Evolutionary conservation across 1,140 invertebrate genomes (phyloP).

Genomic region (Ganaspis sp.): DNA sequence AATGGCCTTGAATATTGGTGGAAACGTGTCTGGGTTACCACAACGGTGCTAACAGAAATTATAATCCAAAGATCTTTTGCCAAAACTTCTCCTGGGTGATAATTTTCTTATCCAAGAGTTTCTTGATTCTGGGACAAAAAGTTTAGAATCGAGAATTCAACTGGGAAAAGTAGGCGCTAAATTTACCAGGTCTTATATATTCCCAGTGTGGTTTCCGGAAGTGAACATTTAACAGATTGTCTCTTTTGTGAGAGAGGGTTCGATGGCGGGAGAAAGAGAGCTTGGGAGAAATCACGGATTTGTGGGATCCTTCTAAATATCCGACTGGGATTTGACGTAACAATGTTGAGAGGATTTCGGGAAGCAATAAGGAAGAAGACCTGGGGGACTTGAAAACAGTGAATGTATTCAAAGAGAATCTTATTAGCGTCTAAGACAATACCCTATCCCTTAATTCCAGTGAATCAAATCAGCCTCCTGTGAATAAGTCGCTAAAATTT

Average conservation of each 20-base stretch:
- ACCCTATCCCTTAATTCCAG: not conserved
- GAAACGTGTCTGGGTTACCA: not conserved
- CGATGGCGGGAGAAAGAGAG: not conserved
- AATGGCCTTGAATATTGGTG: not conserved
- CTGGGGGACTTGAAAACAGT: not conserved
- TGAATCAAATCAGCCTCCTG: not conserved
- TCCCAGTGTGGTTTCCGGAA: conserved; percentile 30
- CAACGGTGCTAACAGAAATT: conserved; percentile 42
- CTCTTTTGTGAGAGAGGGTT: not conserved
- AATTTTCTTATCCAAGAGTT: not conserved
- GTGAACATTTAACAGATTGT: not conserved
- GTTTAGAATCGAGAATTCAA: not conserved
- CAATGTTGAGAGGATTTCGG: conserved; percentile 25
- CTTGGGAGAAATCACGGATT: conserved; percentile 7
- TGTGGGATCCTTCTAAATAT: conserved; percentile 17
- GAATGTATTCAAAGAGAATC: conserved; percentile 27
- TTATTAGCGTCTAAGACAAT: conserved; percentile 24
- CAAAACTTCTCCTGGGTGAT: conserved; percentile 35
- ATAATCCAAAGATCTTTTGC: conserved; percentile 49
- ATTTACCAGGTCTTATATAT: conserved; percentile 45
- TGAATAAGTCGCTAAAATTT: not conserved
- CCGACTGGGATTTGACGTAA: not conserved
- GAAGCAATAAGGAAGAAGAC: conserved; percentile 22
- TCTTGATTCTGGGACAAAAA: not conserved
- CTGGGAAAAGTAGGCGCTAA: conserved; percentile 34